Conservation (phyloP, 2,888 invertebrate genomes). For the Dimorphilus gyrociliatus region DNA sequence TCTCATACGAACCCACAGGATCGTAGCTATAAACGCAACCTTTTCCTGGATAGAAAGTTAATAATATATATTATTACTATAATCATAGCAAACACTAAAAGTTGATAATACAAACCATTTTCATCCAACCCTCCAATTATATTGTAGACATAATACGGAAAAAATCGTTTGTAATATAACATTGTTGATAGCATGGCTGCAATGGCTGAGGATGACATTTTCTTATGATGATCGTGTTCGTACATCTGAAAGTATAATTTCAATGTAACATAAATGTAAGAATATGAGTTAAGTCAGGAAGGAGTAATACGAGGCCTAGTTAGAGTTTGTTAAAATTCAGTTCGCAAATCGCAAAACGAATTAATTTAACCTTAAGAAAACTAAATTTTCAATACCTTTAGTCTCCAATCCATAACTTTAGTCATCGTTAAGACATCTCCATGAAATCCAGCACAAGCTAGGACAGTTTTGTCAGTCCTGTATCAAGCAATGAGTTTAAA, state of each 20-base stretch:
- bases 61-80: not conserved
- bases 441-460: constrained; percentile 94
- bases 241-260: constrained; percentile 47
- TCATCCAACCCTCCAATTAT: constrained; percentile 83
- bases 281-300: too few relatives aligned
- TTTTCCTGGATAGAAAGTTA: constrained; percentile 44
- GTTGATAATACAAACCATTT: too few relatives aligned
- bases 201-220: constrained; percentile 75
- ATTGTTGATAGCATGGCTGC: constrained; percentile 91
- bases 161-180: constrained; percentile 89
- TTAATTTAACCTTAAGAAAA: constrained; percentile 3
- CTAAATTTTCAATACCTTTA: constrained; percentile 51
- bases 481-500: constrained; percentile 9
- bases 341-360: too few relatives aligned
- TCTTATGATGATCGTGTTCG: constrained; percentile 72
- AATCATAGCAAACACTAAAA: not conserved
- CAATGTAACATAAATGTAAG: constrained; percentile 1
- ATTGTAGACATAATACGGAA: constrained; percentile 92
- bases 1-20: constrained; percentile 85
- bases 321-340: too few relatives aligned
- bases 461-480: constrained; percentile 58
- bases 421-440: constrained; percentile 85
- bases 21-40: constrained; percentile 93
- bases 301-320: too few relatives aligned
- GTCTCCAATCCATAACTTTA: constrained; percentile 59